Evolutionary conservation across 2,113 vertebrate genomes (phyloP).

Genomic region (Centropus bengalensis): DNA sequence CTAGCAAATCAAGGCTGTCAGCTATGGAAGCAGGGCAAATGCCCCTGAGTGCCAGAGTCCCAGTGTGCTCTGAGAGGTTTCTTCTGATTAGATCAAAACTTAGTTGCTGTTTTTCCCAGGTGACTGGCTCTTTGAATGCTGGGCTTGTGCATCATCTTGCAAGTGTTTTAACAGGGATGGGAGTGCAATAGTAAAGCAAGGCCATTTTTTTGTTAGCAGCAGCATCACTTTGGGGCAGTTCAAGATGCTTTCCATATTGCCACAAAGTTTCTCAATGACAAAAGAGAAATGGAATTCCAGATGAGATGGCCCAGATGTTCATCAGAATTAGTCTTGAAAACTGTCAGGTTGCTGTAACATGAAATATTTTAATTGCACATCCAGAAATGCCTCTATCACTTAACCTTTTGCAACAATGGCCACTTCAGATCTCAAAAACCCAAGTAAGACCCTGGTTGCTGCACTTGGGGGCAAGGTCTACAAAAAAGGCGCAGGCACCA

Average conservation of each 20-base stretch:
- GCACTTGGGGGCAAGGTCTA: not conserved
- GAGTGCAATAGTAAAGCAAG: not conserved
- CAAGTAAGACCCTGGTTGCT: not conserved
- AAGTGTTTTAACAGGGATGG: not conserved
- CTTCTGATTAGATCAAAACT: not conserved
- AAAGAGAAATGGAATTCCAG: not conserved
- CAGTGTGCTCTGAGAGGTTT: not conserved
- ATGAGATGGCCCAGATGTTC: not conserved
- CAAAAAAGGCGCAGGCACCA: not conserved
- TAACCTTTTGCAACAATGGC: not conserved
- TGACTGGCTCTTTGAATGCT: not conserved
- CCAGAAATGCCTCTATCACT: not conserved
- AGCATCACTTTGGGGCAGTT: not conserved
- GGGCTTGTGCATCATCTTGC: not conserved
- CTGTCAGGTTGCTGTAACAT: not conserved
- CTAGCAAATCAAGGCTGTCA: conserved; percentile 28
- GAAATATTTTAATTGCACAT: not conserved
- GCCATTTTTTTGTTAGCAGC: not conserved
- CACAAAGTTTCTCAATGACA: not conserved
- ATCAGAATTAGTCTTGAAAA: not conserved
- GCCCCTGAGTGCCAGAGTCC: not conserved
- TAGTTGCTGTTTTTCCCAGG: not conserved
- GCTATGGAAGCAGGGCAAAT: not conserved
- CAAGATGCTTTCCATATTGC: not conserved
- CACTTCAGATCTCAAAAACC: not conserved